Evolutionary conservation across 2,113 vertebrate genomes (phyloP).

Genomic region (Tor tambroides): DNA sequence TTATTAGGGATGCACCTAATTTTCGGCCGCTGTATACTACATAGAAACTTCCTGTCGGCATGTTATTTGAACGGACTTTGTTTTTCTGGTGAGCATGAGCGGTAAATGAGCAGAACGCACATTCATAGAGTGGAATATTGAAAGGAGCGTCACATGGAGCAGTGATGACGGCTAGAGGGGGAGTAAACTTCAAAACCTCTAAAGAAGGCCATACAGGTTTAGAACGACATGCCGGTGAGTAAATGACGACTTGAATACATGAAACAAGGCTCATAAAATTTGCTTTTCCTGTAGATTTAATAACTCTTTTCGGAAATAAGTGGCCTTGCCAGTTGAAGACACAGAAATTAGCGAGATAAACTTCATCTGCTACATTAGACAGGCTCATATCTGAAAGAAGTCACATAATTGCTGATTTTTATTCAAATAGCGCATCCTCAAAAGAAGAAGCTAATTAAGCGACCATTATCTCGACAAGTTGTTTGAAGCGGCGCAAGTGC

Average conservation of each 20-base stretch:
- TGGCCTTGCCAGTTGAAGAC: neutral
- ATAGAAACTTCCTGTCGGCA: no score
- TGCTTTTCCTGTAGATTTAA: conserved; percentile 7
- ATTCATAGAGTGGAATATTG: no score
- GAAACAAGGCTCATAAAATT: neutral
- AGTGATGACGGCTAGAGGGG: no score
- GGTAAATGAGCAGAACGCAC: no score
- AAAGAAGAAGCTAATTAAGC: conserved; percentile 50
- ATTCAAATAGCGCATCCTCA: conserved; percentile 36
- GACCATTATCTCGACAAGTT: conserved; percentile 33
- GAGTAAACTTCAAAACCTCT: no score
- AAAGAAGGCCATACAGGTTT: neutral
- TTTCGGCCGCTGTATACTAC: no score
- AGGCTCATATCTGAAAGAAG: conserved; percentile 49
- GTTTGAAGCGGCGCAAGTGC: conserved; percentile 27
- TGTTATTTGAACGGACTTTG: no score
- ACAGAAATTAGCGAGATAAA: conserved; percentile 49
- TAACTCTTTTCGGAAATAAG: neutral
- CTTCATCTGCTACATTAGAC: conserved; percentile 43
- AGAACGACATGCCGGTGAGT: neutral
- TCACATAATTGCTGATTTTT: conserved; percentile 49
- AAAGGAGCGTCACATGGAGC: no score
- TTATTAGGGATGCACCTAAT: no score
- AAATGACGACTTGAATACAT: neutral
- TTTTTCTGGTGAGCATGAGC: no score